Conservation (phyloP, 2,797 vertebrate genomes). For the Luscinia megarhynchos region DNA sequence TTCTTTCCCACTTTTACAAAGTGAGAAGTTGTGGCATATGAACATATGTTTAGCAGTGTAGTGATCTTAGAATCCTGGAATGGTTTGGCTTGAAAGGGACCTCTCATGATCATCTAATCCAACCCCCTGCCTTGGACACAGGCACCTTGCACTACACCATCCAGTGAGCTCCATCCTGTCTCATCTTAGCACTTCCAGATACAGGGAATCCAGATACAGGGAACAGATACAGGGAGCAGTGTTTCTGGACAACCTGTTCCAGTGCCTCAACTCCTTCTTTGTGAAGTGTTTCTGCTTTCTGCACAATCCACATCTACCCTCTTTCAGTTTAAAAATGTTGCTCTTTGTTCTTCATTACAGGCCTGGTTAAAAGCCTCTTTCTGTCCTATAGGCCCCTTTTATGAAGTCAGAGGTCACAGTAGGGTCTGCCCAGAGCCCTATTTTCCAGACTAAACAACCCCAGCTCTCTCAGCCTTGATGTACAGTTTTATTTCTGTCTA, state of each 20-base stretch:
- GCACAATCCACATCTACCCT: not conserved
- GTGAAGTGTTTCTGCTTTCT: not conserved
- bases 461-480: not conserved
- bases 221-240: not conserved
- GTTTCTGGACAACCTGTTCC: not conserved
- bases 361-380: not conserved
- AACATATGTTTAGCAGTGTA: not conserved
- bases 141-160: not conserved
- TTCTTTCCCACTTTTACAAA: not conserved
- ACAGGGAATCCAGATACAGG: not conserved
- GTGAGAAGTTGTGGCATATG: not conserved
- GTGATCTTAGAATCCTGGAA: not conserved
- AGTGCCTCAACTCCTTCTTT: not conserved
- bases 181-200: accelerated
- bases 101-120: not conserved
- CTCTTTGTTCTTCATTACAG: not conserved
- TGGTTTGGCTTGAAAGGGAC: not conserved
- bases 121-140: not conserved
- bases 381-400: not conserved
- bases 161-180: not conserved
- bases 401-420: not conserved
- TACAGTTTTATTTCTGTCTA: not conserved
- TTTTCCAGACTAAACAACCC: not conserved
- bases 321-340: not conserved
- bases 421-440: accelerated